These are phyloP conservation scores for Notospermus geniculatus DNA, from an alignment of 1,140 invertebrate genomes.

Conservation along the genomic window DNA sequence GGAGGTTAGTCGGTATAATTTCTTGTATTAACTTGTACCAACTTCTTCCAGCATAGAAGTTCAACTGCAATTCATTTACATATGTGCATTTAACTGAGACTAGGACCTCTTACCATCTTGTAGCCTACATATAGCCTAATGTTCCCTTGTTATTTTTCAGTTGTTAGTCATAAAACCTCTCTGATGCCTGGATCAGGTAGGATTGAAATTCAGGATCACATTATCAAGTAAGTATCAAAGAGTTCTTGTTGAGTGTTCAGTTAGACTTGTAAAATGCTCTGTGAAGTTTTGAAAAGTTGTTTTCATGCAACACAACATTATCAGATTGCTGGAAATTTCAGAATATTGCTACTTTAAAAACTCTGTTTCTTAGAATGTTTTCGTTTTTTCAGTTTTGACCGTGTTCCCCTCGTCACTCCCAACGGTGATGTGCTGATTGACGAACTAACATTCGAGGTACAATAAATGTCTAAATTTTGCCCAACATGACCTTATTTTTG, in stretches of 20 bases:
- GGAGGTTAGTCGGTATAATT: too few species aligned
- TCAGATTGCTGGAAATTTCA: not conserved
- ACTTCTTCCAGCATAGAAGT: too few species aligned
- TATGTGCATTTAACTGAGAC: too few species aligned
- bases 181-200: slow-evolving; percentile 71
- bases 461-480: not conserved
- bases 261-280: too few species aligned
- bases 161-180: not conserved
- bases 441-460: slow-evolving; percentile 82
- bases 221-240: slow-evolving; percentile 65
- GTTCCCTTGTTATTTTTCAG: too few species aligned
- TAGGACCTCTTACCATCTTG: too few species aligned
- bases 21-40: too few species aligned
- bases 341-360: not conserved
- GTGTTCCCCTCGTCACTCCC: slow-evolving; percentile 91
- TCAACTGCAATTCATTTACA: too few species aligned
- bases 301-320: not conserved
- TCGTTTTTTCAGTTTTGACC: slow-evolving; percentile 69
- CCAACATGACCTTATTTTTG: slow-evolving; percentile 20
- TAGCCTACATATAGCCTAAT: too few species aligned
- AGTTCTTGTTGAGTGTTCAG: too few species aligned
- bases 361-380: too few species aligned
- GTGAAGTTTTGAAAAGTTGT: too few species aligned
- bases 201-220: slow-evolving; percentile 82
- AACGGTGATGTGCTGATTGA: slow-evolving; percentile 93